Evolutionary conservation across 2,797 vertebrate genomes (phyloP).

Genomic region (Peromyscus aztecus): DNA sequence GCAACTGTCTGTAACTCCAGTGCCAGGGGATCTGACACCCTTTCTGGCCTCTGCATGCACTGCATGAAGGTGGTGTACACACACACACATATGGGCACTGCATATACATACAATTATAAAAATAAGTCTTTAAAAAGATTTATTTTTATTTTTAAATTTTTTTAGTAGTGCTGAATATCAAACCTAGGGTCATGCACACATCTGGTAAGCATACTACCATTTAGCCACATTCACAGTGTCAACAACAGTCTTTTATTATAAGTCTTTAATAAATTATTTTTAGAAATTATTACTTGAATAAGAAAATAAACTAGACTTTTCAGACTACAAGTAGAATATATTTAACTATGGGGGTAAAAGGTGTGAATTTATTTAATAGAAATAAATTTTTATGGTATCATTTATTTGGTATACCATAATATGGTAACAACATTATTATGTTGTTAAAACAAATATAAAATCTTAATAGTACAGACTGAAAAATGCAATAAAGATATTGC

Average conservation of each 20-base stretch:
- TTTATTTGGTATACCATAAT: too few species aligned
- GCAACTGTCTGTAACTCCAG: background rate
- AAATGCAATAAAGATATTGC: background rate
- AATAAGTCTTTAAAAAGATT: background rate
- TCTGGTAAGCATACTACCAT: background rate
- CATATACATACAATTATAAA: background rate
- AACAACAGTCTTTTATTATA: constrained; percentile 20
- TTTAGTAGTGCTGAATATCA: background rate
- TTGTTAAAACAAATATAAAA: constrained; percentile 46
- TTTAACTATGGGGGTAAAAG: constrained; percentile 57
- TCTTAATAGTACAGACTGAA: constrained; percentile 25
- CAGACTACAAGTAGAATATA: constrained; percentile 25
- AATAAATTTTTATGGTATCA: constrained; percentile 35
- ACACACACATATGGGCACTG: background rate
- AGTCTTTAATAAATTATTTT: constrained; percentile 37
- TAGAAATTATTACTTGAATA: constrained; percentile 37
- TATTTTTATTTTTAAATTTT: background rate
- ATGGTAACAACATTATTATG: too few species aligned
- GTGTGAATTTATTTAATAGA: constrained; percentile 23
- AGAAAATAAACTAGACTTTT: constrained; percentile 33
- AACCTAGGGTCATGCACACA: too few species aligned
- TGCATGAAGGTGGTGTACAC: background rate
- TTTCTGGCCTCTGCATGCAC: background rate
- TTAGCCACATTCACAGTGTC: background rate
- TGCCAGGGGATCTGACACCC: background rate